Conservation (phyloP, 1,140 invertebrate species). For the Microvelia longipes region DNA sequence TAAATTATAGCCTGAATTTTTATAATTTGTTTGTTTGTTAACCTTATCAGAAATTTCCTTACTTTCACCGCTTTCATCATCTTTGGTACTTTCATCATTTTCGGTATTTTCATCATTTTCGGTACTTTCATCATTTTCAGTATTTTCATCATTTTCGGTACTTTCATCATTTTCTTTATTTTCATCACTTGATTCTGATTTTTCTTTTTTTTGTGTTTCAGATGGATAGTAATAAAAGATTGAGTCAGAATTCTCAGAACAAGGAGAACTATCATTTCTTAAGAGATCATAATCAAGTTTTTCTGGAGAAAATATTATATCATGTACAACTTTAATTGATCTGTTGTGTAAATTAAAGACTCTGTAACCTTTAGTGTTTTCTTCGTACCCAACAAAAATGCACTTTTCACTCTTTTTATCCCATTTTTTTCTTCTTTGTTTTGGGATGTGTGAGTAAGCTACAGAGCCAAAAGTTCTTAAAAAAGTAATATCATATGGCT, state of each 20-base stretch:
- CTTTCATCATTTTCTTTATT: not conserved
- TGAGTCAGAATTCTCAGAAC: too few relatives aligned
- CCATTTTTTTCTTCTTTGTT: constrained; percentile 15
- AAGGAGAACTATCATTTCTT: too few relatives aligned
- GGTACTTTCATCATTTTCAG: not conserved
- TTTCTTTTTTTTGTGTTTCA: too few relatives aligned
- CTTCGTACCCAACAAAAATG: constrained; percentile 25
- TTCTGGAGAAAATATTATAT: too few relatives aligned
- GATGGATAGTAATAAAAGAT: too few relatives aligned
- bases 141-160: not conserved
- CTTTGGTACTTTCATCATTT: not conserved
- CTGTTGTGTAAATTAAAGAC: too few relatives aligned
- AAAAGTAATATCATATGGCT: constrained; percentile 16
- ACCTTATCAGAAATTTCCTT: not conserved
- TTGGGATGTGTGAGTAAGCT: constrained; percentile 16
- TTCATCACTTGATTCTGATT: too few relatives aligned
- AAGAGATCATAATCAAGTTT: too few relatives aligned
- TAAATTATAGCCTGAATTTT: not conserved
- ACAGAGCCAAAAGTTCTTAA: constrained; percentile 24
- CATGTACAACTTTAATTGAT: too few relatives aligned
- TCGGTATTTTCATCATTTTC: not conserved
- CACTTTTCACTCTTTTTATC: constrained; percentile 18
- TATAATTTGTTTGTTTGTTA: not conserved
- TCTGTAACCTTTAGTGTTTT: not conserved
- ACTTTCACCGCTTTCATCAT: not conserved